These are phyloP conservation scores for Terrapene triunguis DNA, from an alignment of 2,113 vertebrate species.

Conservation along the genomic window DNA sequence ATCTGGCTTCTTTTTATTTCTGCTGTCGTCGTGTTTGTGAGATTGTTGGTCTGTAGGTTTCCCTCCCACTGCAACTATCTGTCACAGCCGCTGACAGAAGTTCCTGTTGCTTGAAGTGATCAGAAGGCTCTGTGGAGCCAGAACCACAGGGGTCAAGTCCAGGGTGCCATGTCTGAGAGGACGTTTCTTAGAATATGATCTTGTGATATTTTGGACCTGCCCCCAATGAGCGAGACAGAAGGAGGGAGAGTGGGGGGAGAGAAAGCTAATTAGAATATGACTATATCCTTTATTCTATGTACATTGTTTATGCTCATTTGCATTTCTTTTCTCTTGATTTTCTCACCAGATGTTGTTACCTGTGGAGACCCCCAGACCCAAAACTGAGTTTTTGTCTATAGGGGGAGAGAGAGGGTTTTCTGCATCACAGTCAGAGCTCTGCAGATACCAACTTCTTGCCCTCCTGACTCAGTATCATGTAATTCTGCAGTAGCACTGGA, in stretches of 20 bases:
- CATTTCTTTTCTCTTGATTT: conserved; percentile 16
- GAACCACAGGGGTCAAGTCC: conserved; percentile 89
- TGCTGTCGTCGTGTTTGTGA: not conserved
- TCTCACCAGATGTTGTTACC: not conserved
- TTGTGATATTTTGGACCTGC: not conserved
- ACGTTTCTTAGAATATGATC: conserved; percentile 26
- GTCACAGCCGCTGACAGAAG: conserved; percentile 71
- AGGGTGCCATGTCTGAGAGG: conserved; percentile 76
- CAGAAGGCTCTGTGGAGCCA: conserved; percentile 86
- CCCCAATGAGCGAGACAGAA: conserved; percentile 58
- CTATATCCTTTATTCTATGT: conserved; percentile 58
- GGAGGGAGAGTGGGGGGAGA: conserved; percentile 57
- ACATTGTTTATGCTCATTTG: not conserved
- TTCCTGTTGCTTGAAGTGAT: conserved; percentile 63
- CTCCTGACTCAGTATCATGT: not conserved
- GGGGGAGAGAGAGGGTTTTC: not conserved
- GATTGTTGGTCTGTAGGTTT: conserved; percentile 51
- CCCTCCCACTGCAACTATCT: conserved; percentile 70
- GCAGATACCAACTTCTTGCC: not conserved
- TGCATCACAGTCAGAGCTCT: not conserved
- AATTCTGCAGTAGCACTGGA: not conserved
- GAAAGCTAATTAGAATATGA: not conserved
- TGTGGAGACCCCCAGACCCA: not conserved
- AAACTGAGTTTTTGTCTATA: not conserved
- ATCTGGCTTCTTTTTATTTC: conserved; percentile 18